Evolutionary conservation across 2,888 invertebrate genomes (phyloP).

Genomic region (Cenopis cana): DNA sequence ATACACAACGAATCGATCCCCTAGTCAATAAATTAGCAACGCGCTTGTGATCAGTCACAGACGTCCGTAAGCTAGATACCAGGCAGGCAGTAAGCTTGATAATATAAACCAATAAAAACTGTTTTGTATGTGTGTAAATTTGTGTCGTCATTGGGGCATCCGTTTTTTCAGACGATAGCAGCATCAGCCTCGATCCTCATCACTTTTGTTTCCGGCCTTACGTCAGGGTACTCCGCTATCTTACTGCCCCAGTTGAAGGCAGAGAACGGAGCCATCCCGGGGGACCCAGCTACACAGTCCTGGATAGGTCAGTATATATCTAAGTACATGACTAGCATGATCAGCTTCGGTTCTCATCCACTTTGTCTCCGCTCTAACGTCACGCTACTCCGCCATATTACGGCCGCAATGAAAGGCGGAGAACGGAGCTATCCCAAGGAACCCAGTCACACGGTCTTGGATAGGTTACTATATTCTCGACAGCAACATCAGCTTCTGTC

Average conservation of each 20-base stretch:
- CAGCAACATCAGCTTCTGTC: constrained; percentile 84
- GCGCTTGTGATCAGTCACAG: no score
- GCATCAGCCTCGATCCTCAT: constrained; percentile 83
- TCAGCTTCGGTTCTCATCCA: constrained; percentile 84
- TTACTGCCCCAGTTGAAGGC: constrained; percentile 85
- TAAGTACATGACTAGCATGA: no score
- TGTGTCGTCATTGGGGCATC: no score
- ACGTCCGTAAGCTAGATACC: no score
- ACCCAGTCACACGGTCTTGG: constrained; percentile 84
- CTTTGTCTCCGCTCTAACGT: constrained; percentile 85
- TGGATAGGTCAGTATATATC: constrained; percentile 86
- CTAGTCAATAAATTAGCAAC: no score
- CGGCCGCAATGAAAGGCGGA: constrained; percentile 84
- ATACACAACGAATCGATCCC: no score
- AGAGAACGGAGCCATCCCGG: constrained; percentile 69
- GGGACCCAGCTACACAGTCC: constrained; percentile 79
- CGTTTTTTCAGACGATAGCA: constrained; percentile 79
- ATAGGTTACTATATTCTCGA: constrained; percentile 75
- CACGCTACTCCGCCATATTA: constrained; percentile 87
- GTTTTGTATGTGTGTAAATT: no score
- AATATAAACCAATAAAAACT: no score
- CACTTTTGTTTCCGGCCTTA: constrained; percentile 85
- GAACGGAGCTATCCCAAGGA: constrained; percentile 72
- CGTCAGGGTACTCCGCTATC: constrained; percentile 87
- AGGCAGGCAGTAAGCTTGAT: no score